phyloP scores from a whole-genome alignment of 2,888 invertebrate genomes.

The Caenorhabditis afra region DNA sequence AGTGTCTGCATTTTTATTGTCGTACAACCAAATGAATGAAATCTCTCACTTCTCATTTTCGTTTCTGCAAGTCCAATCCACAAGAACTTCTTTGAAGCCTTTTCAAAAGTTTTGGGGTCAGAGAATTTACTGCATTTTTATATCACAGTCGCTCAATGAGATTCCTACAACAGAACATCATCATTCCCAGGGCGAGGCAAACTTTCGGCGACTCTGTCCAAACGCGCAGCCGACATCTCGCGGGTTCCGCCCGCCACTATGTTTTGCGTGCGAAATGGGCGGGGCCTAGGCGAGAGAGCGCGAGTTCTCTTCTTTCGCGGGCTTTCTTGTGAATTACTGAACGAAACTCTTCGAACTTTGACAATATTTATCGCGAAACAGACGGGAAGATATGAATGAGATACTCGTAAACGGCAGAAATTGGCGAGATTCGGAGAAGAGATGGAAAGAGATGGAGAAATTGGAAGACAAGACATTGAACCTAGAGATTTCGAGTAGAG shows the following conservation, averaged over 20 bases:
- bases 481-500: conserved; percentile 14
- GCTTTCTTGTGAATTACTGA: conserved; percentile 1
- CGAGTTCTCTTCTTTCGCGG: background rate
- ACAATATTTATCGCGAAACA: too few relatives aligned
- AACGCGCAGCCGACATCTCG: conserved; percentile 37
- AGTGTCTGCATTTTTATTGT: too few relatives aligned
- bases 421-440: conserved; percentile 42
- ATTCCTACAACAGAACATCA: conserved; percentile 63
- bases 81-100: conserved; percentile 3
- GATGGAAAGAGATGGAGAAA: conserved; percentile 11
- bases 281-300: conserved; percentile 20
- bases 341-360: background rate
- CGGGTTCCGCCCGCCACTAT: conserved; percentile 40
- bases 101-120: conserved; percentile 43
- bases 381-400: conserved; percentile 20
- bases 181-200: conserved; percentile 32
- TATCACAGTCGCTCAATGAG: conserved; percentile 59
- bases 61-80: background rate
- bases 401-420: conserved; percentile 21
- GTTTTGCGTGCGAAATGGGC: conserved; percentile 32
- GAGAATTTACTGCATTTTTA: conserved; percentile 59
- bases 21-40: too few relatives aligned
- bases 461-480: background rate
- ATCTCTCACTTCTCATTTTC: too few relatives aligned
- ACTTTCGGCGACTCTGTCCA: background rate